phyloP scores from a whole-genome alignment of 2,888 invertebrate genomes.

The Branchipolynoe longqiensis region DNA sequence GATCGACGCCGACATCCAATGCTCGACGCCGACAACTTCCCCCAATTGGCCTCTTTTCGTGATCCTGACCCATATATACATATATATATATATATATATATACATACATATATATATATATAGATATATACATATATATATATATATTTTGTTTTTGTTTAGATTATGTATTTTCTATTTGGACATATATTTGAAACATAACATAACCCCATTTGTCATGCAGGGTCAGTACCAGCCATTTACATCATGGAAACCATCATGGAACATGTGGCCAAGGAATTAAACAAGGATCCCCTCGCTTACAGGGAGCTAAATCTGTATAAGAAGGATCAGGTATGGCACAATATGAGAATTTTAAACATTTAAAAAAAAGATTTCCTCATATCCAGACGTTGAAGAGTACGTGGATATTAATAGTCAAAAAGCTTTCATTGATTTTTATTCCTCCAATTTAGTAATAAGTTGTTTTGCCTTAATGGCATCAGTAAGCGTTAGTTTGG shows the following conservation, averaged over 20 bases:
- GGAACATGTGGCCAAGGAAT: slow-evolving; percentile 81
- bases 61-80: too few relatives aligned
- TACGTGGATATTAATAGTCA: not conserved
- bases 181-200: not conserved
- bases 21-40: too few relatives aligned
- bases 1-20: too few relatives aligned
- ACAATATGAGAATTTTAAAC: not conserved
- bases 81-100: too few relatives aligned
- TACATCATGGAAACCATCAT: slow-evolving; percentile 82
- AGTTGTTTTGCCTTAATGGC: too few relatives aligned
- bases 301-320: slow-evolving; percentile 76
- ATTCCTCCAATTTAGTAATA: not conserved
- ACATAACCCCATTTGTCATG: slow-evolving; percentile 74
- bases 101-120: too few relatives aligned
- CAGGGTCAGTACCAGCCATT: slow-evolving; percentile 84
- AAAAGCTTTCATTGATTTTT: not conserved
- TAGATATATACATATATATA: not conserved
- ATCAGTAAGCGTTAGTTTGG: too few relatives aligned
- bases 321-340: slow-evolving; percentile 72
- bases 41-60: too few relatives aligned
- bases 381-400: too few relatives aligned
- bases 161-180: not conserved
- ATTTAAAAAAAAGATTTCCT: not conserved
- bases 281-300: slow-evolving; percentile 80
- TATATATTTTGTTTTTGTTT: not conserved